Evolutionary conservation across 2,113 vertebrate species (phyloP).

Genomic region (Heptranchias perlo): DNA sequence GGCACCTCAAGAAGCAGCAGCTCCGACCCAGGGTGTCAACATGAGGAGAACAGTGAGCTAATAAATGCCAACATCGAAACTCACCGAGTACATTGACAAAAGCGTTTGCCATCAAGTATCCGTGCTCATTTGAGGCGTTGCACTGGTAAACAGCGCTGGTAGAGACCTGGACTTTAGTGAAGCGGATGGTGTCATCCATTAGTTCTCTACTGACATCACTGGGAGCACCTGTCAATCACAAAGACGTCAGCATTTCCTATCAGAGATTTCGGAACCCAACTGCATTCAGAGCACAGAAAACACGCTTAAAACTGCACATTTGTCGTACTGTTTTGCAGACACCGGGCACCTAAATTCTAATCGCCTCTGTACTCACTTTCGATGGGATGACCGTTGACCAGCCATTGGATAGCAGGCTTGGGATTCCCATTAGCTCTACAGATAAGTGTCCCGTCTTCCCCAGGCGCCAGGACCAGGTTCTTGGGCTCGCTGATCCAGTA

Average conservation of each 20-base stretch:
- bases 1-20: not conserved
- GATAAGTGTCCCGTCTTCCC: slow-evolving; percentile 74
- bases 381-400: slow-evolving; percentile 78
- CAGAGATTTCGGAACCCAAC: not conserved
- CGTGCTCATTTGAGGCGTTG: slow-evolving; percentile 86
- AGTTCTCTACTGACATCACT: slow-evolving; percentile 79
- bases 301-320: slow-evolving; percentile 36
- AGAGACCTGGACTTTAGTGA: slow-evolving; percentile 75
- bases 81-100: slow-evolving; percentile 93
- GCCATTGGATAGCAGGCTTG: slow-evolving; percentile 80
- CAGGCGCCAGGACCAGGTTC: slow-evolving; percentile 85
- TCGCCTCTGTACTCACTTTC: slow-evolving; percentile 65
- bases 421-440: slow-evolving; percentile 87
- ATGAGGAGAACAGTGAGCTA: not conserved
- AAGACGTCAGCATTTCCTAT: not conserved
- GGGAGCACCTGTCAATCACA: slow-evolving; percentile 66
- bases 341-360: slow-evolving; percentile 40
- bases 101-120: slow-evolving; percentile 88
- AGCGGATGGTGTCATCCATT: slow-evolving; percentile 85
- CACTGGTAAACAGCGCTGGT: slow-evolving; percentile 94
- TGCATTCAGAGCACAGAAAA: not conserved
- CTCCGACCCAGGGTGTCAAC: not conserved
- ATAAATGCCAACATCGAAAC: slow-evolving; percentile 41
- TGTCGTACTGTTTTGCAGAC: not conserved
- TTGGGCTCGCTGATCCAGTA: slow-evolving; percentile 85